Evolutionary conservation across 2,797 vertebrate species (phyloP).

Genomic region (Peromyscus attwateri): DNA sequence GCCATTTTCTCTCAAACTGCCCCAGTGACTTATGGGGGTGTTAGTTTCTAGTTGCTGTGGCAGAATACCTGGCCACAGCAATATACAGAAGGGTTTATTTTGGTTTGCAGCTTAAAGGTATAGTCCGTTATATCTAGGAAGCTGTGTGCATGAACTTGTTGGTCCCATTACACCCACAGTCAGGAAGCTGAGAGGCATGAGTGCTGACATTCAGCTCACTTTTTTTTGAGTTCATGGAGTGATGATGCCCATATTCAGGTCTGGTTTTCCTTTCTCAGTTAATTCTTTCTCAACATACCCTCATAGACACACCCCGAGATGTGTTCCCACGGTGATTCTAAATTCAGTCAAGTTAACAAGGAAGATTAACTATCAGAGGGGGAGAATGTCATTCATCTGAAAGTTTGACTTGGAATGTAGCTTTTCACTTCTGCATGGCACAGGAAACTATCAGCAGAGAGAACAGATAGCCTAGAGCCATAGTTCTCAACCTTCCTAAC

Average conservation of each 20-base stretch:
- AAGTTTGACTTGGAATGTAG: background rate
- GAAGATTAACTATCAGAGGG: background rate
- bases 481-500: background rate
- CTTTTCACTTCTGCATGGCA: background rate
- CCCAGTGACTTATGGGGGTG: background rate
- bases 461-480: background rate
- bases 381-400: slow-evolving; percentile 19
- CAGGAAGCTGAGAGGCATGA: background rate
- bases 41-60: background rate
- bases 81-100: background rate
- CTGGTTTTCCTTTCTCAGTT: background rate
- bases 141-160: background rate
- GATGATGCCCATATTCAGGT: background rate
- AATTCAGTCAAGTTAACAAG: slow-evolving; percentile 8
- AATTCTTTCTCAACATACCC: background rate
- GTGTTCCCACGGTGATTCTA: slow-evolving; percentile 18
- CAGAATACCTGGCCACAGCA: background rate
- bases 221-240: background rate
- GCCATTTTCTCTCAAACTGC: background rate
- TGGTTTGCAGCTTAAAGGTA: background rate
- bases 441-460: background rate
- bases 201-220: background rate
- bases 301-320: background rate
- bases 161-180: background rate
- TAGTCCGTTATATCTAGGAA: background rate